phyloP scores from a whole-genome alignment of 2,888 invertebrate species.

The Saturnia pavonia region DNA sequence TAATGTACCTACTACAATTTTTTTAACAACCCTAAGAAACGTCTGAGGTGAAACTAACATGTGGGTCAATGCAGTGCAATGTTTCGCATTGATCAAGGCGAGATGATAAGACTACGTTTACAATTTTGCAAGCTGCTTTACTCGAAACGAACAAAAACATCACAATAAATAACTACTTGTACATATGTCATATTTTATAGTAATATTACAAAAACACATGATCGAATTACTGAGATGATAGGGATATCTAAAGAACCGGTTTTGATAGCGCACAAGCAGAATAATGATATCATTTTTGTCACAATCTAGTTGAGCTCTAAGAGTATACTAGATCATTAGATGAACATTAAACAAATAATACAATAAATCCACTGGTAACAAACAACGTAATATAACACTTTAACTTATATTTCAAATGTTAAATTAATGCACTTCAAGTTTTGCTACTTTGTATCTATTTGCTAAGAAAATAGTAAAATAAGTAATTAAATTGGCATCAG shows the following conservation, averaged over 20 bases:
- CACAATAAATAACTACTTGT: background rate
- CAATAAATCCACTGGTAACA: too few species aligned
- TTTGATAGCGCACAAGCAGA: background rate
- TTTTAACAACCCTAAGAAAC: background rate
- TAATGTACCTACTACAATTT: background rate
- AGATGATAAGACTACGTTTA: background rate
- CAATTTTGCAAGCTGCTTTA: background rate
- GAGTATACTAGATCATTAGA: background rate
- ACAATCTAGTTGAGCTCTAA: background rate
- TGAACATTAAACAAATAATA: too few species aligned
- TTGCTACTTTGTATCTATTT: too few species aligned
- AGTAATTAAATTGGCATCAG: too few species aligned
- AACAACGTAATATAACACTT: too few species aligned
- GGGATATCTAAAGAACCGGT: background rate
- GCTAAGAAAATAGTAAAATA: too few species aligned
- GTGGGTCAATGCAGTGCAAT: slow-evolving; percentile 8
- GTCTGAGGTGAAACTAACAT: background rate
- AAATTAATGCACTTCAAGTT: too few species aligned
- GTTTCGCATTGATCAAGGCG: slow-evolving; percentile 1
- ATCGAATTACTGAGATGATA: background rate
- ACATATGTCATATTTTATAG: background rate
- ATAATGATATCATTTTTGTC: background rate
- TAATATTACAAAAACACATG: background rate
- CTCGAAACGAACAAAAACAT: background rate
- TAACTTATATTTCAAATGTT: too few species aligned